Conservation (phyloP, 2,888 invertebrate genomes). For the Temnothorax ravouxi region DNA sequence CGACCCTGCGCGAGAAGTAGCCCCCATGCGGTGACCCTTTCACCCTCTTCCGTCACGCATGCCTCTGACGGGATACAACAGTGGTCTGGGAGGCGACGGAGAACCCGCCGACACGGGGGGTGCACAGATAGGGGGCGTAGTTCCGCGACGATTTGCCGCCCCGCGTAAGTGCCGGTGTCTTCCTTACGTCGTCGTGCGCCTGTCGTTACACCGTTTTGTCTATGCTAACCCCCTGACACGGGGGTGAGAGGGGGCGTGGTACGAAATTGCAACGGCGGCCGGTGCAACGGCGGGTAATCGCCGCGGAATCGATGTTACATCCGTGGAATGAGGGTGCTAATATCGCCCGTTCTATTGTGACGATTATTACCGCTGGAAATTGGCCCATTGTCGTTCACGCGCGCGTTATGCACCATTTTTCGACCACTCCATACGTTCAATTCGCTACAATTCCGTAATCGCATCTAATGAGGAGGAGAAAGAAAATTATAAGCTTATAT, state of each 20-base stretch:
- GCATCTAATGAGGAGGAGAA: not conserved
- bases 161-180: slow-evolving; percentile 72
- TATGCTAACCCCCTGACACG: slow-evolving; percentile 38
- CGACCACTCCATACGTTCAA: slow-evolving; percentile 6
- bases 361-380: slow-evolving; percentile 61
- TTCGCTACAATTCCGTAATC: slow-evolving; percentile 3
- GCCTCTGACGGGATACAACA: slow-evolving; percentile 53
- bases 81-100: slow-evolving; percentile 39
- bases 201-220: slow-evolving; percentile 59
- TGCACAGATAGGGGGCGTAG: slow-evolving; percentile 84
- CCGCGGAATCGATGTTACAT: slow-evolving; percentile 57
- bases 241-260: slow-evolving; percentile 46
- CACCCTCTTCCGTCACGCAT: slow-evolving; percentile 71
- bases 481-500: not conserved
- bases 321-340: slow-evolving; percentile 52
- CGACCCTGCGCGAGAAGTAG: slow-evolving; percentile 55
- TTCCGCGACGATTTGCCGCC: slow-evolving; percentile 67
- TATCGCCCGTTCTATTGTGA: slow-evolving; percentile 66
- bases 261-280: slow-evolving; percentile 69
- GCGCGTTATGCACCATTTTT: slow-evolving; percentile 26
- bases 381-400: slow-evolving; percentile 44
- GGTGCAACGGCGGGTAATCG: slow-evolving; percentile 65
- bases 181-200: slow-evolving; percentile 60
- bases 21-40: slow-evolving; percentile 73
- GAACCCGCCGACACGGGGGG: slow-evolving; percentile 57